Evolutionary conservation across 2,888 invertebrate genomes (phyloP).

Genomic region (Odontocolon sp.): DNA sequence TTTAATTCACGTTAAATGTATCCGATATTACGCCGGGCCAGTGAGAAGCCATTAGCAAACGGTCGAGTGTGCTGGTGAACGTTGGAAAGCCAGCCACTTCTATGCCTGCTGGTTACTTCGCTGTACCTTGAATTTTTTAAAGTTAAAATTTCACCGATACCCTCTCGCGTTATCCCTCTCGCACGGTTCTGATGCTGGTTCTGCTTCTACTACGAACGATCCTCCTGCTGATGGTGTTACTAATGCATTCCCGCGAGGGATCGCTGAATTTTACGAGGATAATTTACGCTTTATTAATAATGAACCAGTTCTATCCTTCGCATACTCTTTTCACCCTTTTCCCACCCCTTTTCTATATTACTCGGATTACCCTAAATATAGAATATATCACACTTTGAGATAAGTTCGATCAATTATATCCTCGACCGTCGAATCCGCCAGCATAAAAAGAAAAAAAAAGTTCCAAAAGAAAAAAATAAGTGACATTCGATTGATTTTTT

Average conservation of each 20-base stretch:
- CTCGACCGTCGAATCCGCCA: too few relatives aligned
- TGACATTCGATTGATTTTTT: too few relatives aligned
- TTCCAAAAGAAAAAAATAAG: too few relatives aligned
- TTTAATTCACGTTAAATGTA: conserved; percentile 45
- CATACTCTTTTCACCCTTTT: not conserved
- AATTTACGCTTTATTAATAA: conserved; percentile 55
- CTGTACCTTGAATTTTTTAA: conserved; percentile 52
- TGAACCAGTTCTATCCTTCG: conserved; percentile 23
- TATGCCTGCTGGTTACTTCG: conserved; percentile 14
- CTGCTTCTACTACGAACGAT: conserved; percentile 11
- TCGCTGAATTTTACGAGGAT: conserved; percentile 46
- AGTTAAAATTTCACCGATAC: conserved; percentile 45
- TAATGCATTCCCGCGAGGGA: conserved; percentile 43
- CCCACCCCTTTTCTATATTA: conserved; percentile 3
- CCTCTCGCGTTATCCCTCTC: conserved; percentile 30
- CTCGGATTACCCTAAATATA: not conserved
- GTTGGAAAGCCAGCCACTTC: conserved; percentile 31
- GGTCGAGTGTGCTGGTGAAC: conserved; percentile 3
- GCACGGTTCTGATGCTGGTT: conserved; percentile 15
- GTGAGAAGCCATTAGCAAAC: conserved; percentile 51
- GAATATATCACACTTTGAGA: not conserved
- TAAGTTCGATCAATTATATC: too few relatives aligned
- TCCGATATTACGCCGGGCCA: conserved; percentile 15
- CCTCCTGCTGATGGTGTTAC: conserved; percentile 7
- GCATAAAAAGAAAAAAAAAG: too few relatives aligned